Conservation (phyloP, 1,140 invertebrate species). For the Ceratoteleas bidentatus region DNA sequence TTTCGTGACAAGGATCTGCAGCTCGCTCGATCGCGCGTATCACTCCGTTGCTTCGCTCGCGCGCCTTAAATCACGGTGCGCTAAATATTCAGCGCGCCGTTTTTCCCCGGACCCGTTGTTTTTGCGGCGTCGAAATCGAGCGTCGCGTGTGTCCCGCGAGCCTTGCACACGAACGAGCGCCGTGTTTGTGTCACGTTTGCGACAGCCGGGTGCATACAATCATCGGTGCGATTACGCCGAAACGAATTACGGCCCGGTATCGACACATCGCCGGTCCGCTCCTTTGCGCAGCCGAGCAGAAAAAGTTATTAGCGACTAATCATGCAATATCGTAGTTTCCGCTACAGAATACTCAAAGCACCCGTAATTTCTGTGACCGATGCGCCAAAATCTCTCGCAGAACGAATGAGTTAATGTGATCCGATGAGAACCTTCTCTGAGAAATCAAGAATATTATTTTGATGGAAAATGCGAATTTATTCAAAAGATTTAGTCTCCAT, state of each 20-base stretch:
- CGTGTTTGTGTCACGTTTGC: not conserved
- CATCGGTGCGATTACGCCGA: conserved; percentile 24
- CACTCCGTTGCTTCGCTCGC: not conserved
- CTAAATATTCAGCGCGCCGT: conserved; percentile 23
- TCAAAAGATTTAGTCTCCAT: too few relatives aligned
- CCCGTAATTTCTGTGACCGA: not conserved
- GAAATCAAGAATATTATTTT: too few relatives aligned
- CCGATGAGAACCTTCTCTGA: too few relatives aligned
- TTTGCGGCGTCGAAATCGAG: conserved; percentile 16
- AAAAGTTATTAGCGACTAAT: conserved; percentile 30
- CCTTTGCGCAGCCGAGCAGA: conserved; percentile 16
- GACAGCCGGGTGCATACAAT: not conserved
- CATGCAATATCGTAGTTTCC: conserved; percentile 14
- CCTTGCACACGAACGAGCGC: not conserved
- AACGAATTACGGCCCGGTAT: conserved; percentile 21
- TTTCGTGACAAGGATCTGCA: conserved; percentile 20
- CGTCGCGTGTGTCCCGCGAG: conserved; percentile 2
- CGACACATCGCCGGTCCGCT: conserved; percentile 4
- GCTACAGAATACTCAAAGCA: conserved; percentile 11
- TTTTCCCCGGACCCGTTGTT: conserved; percentile 7
- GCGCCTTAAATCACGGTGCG: not conserved
- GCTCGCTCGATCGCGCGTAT: conserved; percentile 15
- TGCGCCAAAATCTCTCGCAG: not conserved
- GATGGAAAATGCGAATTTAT: too few relatives aligned
- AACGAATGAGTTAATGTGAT: too few relatives aligned